A percentile compares a stretch with the other conserved stretches of the same genome.
Evolutionary conservation across 2,888 invertebrate species (phyloP).

Genomic region (Boloria euphrosyne): DNA sequence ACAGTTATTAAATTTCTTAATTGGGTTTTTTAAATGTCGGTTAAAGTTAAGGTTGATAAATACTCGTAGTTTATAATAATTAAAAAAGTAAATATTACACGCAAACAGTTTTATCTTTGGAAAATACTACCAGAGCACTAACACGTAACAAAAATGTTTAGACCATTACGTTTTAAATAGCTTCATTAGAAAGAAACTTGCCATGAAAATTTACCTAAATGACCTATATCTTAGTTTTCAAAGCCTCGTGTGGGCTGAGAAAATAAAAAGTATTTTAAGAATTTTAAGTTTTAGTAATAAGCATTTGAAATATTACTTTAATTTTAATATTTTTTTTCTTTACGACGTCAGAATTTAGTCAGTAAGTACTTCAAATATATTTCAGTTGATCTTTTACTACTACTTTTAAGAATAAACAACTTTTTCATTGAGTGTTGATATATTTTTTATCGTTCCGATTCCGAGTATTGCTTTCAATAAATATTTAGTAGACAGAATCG

Average conservation of each 20-base stretch:
- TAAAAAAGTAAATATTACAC: no score
- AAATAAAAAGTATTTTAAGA: not conserved
- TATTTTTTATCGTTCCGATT: conserved; percentile 41
- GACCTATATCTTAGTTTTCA: conserved; percentile 7
- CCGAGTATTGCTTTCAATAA: conserved; percentile 49
- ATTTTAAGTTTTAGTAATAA: no score
- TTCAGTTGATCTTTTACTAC: not conserved
- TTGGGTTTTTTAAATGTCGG: no score
- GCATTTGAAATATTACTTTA: no score
- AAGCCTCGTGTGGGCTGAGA: conserved; percentile 6
- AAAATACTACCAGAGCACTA: conserved; percentile 18
- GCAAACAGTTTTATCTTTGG: no score
- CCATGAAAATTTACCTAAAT: conserved; percentile 22
- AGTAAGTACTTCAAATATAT: not conserved
- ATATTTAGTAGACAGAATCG: conserved; percentile 48
- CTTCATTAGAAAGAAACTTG: conserved; percentile 28
- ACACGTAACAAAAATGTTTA: conserved; percentile 29
- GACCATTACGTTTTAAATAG: conserved; percentile 25
- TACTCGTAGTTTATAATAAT: no score
- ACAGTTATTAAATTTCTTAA: no score
- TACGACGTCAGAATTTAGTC: no score
- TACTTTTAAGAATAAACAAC: conserved; percentile 17
- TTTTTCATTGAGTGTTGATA: conserved; percentile 40
- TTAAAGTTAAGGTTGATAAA: no score
- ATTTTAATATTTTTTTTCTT: no score